Conservation (phyloP, 2,888 invertebrate species). For the Plagodis dolabraria region DNA sequence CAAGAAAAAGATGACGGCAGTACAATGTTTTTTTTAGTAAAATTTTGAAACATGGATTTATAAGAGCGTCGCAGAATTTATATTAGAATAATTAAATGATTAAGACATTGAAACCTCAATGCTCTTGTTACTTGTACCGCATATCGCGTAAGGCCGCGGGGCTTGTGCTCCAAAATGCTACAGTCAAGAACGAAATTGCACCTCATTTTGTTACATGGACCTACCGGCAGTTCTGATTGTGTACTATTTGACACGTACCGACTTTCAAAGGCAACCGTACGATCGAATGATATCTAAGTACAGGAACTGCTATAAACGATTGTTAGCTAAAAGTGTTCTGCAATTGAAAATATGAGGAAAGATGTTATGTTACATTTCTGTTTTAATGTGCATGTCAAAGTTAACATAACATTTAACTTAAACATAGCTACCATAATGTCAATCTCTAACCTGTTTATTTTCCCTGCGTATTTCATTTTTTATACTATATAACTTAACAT, state of each 20-base stretch:
- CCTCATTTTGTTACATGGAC: slow-evolving; percentile 68
- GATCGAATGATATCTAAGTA: slow-evolving; percentile 24
- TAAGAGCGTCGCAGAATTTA: no score
- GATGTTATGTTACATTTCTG: neutral
- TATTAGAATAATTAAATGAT: no score
- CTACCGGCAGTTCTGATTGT: slow-evolving; percentile 68
- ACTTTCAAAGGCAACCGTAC: slow-evolving; percentile 42
- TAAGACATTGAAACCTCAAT: no score
- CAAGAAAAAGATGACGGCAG: no score
- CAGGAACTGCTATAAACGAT: neutral
- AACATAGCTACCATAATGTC: no score
- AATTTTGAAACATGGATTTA: no score
- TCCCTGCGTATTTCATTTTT: no score
- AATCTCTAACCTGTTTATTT: no score
- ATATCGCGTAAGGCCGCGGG: slow-evolving; percentile 53
- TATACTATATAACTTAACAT: no score
- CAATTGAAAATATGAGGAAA: neutral
- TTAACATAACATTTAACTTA: no score
- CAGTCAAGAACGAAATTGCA: slow-evolving; percentile 77
- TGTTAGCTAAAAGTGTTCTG: neutral
- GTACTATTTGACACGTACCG: slow-evolving; percentile 63
- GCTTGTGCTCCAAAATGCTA: slow-evolving; percentile 68
- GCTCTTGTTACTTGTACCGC: slow-evolving; percentile 39
- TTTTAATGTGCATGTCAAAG: no score
- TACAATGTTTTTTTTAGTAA: no score